Conservation (phyloP, 2,888 invertebrate species). For the Blastobasis lacticolella region DNA sequence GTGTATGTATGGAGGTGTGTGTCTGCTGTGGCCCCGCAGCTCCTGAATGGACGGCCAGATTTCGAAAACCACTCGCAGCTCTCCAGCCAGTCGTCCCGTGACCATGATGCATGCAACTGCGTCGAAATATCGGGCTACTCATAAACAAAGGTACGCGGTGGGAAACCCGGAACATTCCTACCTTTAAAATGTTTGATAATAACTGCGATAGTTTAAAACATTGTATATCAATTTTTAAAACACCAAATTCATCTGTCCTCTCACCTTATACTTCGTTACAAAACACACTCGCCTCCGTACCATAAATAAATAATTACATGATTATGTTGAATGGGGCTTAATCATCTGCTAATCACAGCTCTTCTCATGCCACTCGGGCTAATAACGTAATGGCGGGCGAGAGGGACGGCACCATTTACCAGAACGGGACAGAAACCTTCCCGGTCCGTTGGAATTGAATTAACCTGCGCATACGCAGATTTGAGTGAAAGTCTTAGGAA, state of each 20-base stretch:
- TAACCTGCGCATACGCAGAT: conserved; percentile 34
- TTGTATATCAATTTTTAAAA: no score
- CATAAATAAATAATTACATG: conserved; percentile 72
- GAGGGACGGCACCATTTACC: conserved; percentile 24
- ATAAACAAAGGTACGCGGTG: no score
- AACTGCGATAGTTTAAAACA: no score
- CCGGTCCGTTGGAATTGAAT: conserved; percentile 20
- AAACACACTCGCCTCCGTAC: conserved; percentile 65
- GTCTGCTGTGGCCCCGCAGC: no score
- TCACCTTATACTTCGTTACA: conserved; percentile 37
- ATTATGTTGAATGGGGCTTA: conserved; percentile 69
- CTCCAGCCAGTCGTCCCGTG: no score
- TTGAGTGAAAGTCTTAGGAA: conserved; percentile 15
- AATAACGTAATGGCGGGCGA: conserved; percentile 64
- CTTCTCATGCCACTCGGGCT: conserved; percentile 47
- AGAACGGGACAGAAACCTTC: conserved; percentile 19
- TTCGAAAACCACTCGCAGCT: no score
- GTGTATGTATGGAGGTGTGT: no score
- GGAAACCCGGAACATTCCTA: no score
- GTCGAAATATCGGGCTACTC: no score
- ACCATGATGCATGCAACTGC: no score
- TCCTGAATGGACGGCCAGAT: no score
- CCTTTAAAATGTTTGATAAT: no score
- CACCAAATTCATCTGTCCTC: conserved; percentile 18
- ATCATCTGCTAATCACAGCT: conserved; percentile 68